Percentiles rank a stretch among this genome's conserved stretches.
These are phyloP conservation scores for Emydura subglobosa DNA, from an alignment of 2,113 vertebrate genomes.

Conservation along the genomic window DNA sequence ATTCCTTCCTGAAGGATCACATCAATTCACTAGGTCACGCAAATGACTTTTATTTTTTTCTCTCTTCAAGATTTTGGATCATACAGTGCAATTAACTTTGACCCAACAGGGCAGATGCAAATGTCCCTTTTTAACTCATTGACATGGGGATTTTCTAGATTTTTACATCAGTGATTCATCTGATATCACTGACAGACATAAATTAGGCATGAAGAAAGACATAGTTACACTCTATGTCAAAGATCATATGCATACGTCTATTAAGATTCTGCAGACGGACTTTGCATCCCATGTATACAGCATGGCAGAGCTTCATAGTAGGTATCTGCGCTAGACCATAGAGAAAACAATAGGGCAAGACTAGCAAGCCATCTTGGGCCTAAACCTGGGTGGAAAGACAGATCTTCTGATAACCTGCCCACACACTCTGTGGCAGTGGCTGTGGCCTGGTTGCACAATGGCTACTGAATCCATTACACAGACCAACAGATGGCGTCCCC, in stretches of 20 bases:
- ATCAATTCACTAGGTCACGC: background rate
- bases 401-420: background rate
- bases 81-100: background rate
- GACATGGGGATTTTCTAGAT: background rate
- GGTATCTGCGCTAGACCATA: background rate
- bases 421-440: background rate
- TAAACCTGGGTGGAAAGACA: background rate
- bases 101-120: background rate
- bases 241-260: background rate
- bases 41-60: background rate
- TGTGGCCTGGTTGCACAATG: background rate
- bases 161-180: background rate
- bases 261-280: background rate
- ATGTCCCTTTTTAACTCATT: background rate
- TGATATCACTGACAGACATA: background rate
- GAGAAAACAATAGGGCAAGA: background rate
- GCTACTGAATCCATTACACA: background rate
- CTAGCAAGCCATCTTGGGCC: background rate
- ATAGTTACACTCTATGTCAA: background rate
- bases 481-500: background rate
- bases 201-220: background rate
- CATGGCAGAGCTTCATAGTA: background rate
- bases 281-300: background rate
- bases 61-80: background rate
- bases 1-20: background rate